phyloP scores from a whole-genome alignment of 2,113 vertebrate species.

The Cranoglanis bouderius region DNA sequence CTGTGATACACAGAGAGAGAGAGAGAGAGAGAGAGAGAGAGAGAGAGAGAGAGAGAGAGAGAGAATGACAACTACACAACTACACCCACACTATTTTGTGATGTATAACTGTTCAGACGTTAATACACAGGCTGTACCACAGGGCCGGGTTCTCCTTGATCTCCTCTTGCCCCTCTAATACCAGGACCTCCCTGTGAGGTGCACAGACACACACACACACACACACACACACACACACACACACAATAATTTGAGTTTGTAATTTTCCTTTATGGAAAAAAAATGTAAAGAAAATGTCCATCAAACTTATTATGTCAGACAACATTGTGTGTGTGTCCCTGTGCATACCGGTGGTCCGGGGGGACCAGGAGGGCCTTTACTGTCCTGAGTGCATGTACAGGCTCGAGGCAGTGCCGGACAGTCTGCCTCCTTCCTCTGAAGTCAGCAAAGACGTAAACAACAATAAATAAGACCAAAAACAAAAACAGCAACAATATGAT shows the following conservation, averaged over 20 bases:
- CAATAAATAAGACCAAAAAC: background rate
- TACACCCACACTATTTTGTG: background rate
- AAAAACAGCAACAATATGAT: background rate
- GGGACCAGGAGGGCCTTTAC: constrained; percentile 85
- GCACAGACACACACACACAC: constrained; percentile 28
- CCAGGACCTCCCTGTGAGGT: constrained; percentile 86
- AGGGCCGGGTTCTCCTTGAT: constrained; percentile 83
- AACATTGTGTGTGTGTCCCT: background rate
- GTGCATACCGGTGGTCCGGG: constrained; percentile 81
- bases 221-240: constrained; percentile 8
- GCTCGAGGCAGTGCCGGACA: constrained; percentile 90
- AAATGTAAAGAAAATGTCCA: background rate
- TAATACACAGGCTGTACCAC: constrained; percentile 75
- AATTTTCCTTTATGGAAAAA: background rate
- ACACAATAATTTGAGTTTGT: background rate
- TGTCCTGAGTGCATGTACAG: constrained; percentile 92
- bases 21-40: background rate
- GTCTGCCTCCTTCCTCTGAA: constrained; percentile 88
- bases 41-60: background rate
- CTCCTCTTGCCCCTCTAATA: constrained; percentile 88
- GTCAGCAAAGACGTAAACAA: constrained; percentile 41
- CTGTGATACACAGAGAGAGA: constrained; percentile 62
- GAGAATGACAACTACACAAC: background rate
- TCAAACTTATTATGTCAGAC: background rate
- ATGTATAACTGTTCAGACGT: background rate